Evolutionary conservation across 2,797 vertebrate species (phyloP).

Genomic region (Smutsia temminckii): DNA sequence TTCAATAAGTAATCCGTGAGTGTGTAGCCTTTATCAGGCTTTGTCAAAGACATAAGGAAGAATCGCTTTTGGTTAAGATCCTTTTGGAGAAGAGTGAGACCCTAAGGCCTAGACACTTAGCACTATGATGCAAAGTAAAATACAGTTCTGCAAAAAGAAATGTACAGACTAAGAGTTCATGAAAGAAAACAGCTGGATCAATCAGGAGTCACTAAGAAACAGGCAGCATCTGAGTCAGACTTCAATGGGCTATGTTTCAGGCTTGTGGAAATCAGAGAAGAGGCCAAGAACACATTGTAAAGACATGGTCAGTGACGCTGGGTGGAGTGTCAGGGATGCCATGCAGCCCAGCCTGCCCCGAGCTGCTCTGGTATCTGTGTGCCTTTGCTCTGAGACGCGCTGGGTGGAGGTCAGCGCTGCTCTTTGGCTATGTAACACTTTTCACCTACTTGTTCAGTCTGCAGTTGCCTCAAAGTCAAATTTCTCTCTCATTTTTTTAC

Average conservation of each 20-base stretch:
- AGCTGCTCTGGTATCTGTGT: fast-evolving
- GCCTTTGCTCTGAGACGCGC: neutral
- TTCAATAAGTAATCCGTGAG: neutral
- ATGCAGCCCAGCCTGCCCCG: fast-evolving
- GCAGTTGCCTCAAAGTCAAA: neutral
- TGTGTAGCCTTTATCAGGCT: neutral
- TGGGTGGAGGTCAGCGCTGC: no score
- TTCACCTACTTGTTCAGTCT: neutral
- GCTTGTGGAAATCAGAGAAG: neutral
- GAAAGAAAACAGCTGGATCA: neutral
- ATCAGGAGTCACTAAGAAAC: neutral
- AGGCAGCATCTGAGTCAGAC: neutral
- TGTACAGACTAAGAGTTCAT: neutral
- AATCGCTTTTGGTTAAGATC: neutral
- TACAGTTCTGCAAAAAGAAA: neutral
- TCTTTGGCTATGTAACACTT: neutral
- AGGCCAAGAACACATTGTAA: neutral
- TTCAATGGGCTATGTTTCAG: neutral
- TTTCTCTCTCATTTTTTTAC: neutral
- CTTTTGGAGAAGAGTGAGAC: neutral
- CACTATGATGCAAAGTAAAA: neutral
- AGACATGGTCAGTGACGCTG: neutral
- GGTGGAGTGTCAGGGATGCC: neutral
- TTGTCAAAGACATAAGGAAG: neutral
- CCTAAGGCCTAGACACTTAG: neutral